phyloP scores from a whole-genome alignment of 2,888 invertebrate genomes.

The Strigamia transsilvanica region DNA sequence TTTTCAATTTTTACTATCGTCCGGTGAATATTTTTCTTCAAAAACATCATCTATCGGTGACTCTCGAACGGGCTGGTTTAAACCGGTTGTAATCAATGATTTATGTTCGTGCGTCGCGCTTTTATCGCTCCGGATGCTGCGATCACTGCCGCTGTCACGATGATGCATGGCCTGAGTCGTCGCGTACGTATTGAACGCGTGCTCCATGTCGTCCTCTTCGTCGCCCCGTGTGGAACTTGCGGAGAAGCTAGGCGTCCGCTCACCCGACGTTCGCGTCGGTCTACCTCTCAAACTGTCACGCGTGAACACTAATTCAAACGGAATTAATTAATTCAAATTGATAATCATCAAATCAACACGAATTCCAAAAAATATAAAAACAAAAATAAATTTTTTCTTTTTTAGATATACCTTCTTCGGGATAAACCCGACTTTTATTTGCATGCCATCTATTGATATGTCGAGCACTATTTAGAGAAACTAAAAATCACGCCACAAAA shows the following conservation, averaged over 20 bases:
- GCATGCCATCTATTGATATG: constrained; percentile 15
- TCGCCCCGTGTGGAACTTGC: constrained; percentile 23
- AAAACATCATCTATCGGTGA: constrained; percentile 40
- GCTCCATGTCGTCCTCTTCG: constrained; percentile 55
- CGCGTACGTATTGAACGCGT: constrained; percentile 50
- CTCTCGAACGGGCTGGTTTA: not conserved
- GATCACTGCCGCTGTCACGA: not conserved
- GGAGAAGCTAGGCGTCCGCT: constrained; percentile 4
- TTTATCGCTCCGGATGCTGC: not conserved
- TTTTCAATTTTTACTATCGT: constrained; percentile 53
- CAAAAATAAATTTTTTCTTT: constrained; percentile 2
- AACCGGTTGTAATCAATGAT: not conserved
- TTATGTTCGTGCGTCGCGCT: not conserved
- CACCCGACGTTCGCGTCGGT: constrained; percentile 25
- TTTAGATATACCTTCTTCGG: not conserved
- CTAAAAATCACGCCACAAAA: constrained; percentile 7
- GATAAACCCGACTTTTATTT: constrained; percentile 2
- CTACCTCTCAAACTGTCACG: constrained; percentile 42
- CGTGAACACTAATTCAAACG: constrained; percentile 6
- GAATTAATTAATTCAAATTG: not conserved
- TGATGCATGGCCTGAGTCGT: not conserved
- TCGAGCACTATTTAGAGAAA: not conserved
- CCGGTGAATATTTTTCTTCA: constrained; percentile 54
- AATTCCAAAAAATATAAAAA: not conserved
- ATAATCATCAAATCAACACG: not conserved